Evolutionary conservation across 2,797 vertebrate genomes (phyloP), one percentile per base, ranked within the genome.

Genomic region (Melanotaenia trifasciata): DNA sequence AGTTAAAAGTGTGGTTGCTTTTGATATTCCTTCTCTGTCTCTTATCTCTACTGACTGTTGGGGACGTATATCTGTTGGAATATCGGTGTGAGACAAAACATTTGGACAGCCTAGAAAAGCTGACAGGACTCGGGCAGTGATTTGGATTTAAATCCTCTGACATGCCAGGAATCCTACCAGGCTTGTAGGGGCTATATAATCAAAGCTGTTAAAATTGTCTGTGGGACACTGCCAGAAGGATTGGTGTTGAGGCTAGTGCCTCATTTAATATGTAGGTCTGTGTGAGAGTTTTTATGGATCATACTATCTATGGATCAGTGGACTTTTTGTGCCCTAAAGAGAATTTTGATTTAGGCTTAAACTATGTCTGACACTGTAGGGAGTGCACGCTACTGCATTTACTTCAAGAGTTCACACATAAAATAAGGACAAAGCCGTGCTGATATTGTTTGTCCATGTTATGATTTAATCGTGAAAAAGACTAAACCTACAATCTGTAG

Each of bases 111-210:
- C 84, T 84, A 78, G 79, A 50, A 65, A 67, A 78, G 74, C 73
- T 28, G 76, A 70, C 65, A 78, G 75, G 58, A 70, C 58, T 74
- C 12, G 36, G 72, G 61, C 58, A 66, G 81, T 64, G 74, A 80
- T 87, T 89, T 89, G 83, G 82, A 87, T 84, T 87, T 90, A 87
- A 92, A 89, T 67, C 83, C 73, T 79, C 62, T 79, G 87, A 88
- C 88, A 86, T 3, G 89, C 75, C 75, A 89, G 84, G 88, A 93
- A 93, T 90, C 87, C 84, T 75, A 83, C 65, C 83, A 73, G 76
- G 72, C 87, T 86, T 8, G 36, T 76, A 33, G 72, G 36, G 76
- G 78, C 62, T 56, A 28, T 28, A 78, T 90, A 90, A 92, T 87
- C 88, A 81, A 70, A 70, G 67, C 76, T 84, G 80, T 61, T 84